phyloP scores from a whole-genome alignment of 2,113 vertebrate species.

The Cairina moschata region DNA sequence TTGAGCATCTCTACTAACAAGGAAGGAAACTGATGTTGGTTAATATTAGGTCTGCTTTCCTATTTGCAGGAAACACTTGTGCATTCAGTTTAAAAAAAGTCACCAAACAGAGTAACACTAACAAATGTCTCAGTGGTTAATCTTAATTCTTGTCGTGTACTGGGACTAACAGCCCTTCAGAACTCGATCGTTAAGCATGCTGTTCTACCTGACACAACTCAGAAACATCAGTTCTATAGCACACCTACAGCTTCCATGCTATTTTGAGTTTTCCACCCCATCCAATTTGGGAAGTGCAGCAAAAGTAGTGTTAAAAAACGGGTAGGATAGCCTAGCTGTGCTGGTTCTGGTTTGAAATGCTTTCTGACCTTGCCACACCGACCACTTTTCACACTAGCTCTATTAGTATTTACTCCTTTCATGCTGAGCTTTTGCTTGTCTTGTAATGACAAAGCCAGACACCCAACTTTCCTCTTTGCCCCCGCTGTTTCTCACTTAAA shows the following conservation, averaged over 20 bases:
- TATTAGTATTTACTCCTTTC: neutral
- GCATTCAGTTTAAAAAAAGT: neutral
- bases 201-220: fast-evolving
- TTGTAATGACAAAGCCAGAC: neutral
- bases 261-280: neutral
- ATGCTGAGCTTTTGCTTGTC: fast-evolving
- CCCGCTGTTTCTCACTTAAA: neutral
- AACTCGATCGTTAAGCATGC: neutral
- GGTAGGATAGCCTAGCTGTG: neutral
- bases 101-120: neutral
- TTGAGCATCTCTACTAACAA: neutral
- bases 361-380: neutral
- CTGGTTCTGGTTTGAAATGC: neutral
- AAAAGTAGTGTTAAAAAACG: neutral
- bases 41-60: neutral
- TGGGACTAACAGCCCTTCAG: neutral
- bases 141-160: neutral
- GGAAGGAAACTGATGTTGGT: neutral
- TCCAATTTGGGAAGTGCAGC: neutral
- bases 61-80: neutral
- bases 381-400: neutral
- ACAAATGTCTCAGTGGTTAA: neutral
- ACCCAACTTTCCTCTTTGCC: neutral
- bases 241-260: neutral
- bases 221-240: neutral